Evolutionary conservation across 1,140 invertebrate species (phyloP), one percentile per base, ranked within the genome.

Genomic region (Drosophila bipectinata): DNA sequence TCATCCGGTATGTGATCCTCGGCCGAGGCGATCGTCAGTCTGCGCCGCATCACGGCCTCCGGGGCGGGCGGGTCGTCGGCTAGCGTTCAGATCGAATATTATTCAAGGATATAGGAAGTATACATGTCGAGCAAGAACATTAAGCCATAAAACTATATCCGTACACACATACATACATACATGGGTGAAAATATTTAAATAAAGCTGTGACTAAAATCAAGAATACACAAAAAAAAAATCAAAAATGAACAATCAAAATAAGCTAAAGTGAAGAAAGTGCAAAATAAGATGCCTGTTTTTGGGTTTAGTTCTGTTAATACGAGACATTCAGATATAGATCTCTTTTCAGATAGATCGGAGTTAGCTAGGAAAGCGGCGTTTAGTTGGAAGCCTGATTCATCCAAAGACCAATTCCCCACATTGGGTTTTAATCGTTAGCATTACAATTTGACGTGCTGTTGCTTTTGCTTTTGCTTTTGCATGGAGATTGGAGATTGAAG

Each of bases 161-260:
- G 75, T 81, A 89, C 90, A 91, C 91, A 91, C 89, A 91, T 87
- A 84, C 90, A 91, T 91, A 91, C 89, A 91, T 87, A 84, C 81
- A 84, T 80, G 79, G 71, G 82, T 80, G 62, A 77, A 85, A 76
- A 69, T 67, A 79, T 59, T 79, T 77, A 61, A 88, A 78, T 74
- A 85, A 85, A 90, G 81, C 80, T 68, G 51, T 76, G 75, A 88
- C 84, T 88, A 89, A 76, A 89, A 83, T 75, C 72, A 64, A 18
- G 62, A 79, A 64, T 57, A 67, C 41, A 78, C 26, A 68, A 61
- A 55, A 72, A 48, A 55, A 61, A 55, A 72, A 72, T 54, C 54
- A 64, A 45, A 85, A 53, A 76, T 72, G 18, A 32, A 49, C 41
- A 72, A 79, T 63, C 48, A 47, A 49, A 66, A 69, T 67, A 74